Percentiles rank a stretch among this genome's conserved stretches.
Conservation (phyloP, 2,888 invertebrate species). For the Callyntrura sp. region DNA sequence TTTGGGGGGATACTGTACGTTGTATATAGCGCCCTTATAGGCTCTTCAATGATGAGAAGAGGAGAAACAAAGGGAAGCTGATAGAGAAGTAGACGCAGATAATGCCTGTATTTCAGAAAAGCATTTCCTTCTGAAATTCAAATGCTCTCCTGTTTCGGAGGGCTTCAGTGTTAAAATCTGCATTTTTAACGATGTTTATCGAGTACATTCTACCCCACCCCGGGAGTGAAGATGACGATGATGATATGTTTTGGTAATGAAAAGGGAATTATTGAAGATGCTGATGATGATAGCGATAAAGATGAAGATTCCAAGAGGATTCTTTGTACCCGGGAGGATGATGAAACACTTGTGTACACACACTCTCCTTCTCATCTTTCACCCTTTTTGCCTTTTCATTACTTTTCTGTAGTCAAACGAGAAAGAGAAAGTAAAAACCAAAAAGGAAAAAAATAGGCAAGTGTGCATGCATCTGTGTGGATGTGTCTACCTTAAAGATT, state of each 20-base stretch:
- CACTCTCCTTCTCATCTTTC: background rate
- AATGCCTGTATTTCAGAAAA: background rate
- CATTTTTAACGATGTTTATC: no score
- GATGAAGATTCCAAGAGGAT: background rate
- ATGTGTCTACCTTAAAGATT: background rate
- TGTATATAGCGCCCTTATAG: no score
- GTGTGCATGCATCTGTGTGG: background rate
- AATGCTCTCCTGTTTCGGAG: no score
- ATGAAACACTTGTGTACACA: constrained; percentile 43
- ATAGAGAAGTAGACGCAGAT: background rate
- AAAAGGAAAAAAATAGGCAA: background rate
- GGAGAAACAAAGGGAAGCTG: background rate
- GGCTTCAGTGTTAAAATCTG: no score
- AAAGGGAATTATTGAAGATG: constrained; percentile 25
- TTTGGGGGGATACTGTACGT: no score
- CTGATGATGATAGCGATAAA: background rate
- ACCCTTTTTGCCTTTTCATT: constrained; percentile 32
- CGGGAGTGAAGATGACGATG: background rate
- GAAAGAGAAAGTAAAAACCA: background rate
- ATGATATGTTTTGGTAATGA: constrained; percentile 18
- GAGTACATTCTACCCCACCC: no score
- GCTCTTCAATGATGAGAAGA: no score
- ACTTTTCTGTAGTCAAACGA: constrained; percentile 24
- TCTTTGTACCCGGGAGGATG: constrained; percentile 3
- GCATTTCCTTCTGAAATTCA: no score